A percentile compares a stretch with the other conserved stretches of the same genome.
Evolutionary conservation across 2,797 vertebrate species (phyloP).

Genomic region (Esox lucius): DNA sequence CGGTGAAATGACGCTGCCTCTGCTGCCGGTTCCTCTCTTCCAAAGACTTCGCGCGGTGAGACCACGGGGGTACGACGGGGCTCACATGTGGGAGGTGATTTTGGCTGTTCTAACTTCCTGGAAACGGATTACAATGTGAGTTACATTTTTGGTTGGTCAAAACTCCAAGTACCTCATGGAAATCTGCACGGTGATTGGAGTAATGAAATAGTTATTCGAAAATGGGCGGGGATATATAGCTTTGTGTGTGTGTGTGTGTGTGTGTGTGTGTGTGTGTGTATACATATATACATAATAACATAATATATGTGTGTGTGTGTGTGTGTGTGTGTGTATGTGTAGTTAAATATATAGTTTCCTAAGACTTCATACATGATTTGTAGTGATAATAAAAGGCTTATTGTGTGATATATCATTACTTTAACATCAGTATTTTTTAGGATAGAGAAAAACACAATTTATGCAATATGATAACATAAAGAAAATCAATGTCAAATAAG

Average conservation of each 20-base stretch:
- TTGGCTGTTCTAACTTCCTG: conserved; percentile 72
- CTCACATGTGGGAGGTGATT: conserved; percentile 77
- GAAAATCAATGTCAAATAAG: too few species aligned
- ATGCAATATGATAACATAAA: too few species aligned
- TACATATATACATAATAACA: conserved; percentile 1
- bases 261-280: too few species aligned
- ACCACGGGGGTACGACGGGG: conserved; percentile 33
- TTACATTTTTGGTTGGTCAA: neutral
- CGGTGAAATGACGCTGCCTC: conserved; percentile 74
- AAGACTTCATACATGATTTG: neutral
- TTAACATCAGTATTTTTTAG: too few species aligned
- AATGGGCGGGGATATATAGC: conserved; percentile 63
- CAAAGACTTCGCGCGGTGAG: conserved; percentile 75
- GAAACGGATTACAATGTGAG: conserved; percentile 72
- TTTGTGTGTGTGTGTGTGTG: neutral
- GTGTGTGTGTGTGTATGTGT: too few species aligned
- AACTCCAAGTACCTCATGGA: conserved; percentile 44
- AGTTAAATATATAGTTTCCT: too few species aligned
- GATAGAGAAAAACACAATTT: neutral
- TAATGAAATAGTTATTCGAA: conserved; percentile 48
- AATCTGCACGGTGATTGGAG: conserved; percentile 51
- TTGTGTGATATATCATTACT: too few species aligned
- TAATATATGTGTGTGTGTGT: too few species aligned
- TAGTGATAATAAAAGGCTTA: neutral
- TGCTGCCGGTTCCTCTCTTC: conserved; percentile 70